Evolutionary conservation across 2,888 invertebrate species (phyloP).

Genomic region (Microplitis deprimator): DNA sequence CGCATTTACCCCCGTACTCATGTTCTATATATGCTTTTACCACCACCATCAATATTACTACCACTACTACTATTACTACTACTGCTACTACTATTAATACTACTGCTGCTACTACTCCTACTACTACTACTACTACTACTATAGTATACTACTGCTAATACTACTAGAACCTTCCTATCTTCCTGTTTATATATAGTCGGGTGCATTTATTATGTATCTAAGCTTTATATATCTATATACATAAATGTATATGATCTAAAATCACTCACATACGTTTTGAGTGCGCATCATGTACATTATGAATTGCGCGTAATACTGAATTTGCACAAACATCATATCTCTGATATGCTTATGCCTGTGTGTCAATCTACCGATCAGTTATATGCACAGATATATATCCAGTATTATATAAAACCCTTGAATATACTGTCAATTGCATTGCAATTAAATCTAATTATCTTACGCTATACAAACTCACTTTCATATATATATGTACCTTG

Average conservation of each 20-base stretch:
- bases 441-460: neutral
- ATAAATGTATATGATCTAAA: neutral
- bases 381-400: neutral
- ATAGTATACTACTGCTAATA: constrained; percentile 3
- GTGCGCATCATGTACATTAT: neutral
- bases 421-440: neutral
- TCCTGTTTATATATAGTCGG: constrained; percentile 1
- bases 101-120: constrained; percentile 26
- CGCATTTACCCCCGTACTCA: constrained; percentile 49
- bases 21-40: constrained; percentile 29
- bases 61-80: constrained; percentile 23
- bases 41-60: constrained; percentile 36
- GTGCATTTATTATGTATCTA: neutral
- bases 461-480: neutral
- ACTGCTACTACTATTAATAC: constrained; percentile 28
- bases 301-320: neutral
- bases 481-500: neutral
- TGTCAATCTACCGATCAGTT: neutral
- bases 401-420: neutral
- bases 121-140: constrained; percentile 13
- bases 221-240: neutral
- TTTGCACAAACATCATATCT: neutral
- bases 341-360: neutral
- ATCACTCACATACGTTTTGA: neutral
- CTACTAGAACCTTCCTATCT: neutral